Percentiles rank a stretch among this genome's conserved stretches.
These are phyloP conservation scores for Trematocara nigrifrons DNA, from an alignment of 2,113 vertebrate genomes.

Conservation along the genomic window DNA sequence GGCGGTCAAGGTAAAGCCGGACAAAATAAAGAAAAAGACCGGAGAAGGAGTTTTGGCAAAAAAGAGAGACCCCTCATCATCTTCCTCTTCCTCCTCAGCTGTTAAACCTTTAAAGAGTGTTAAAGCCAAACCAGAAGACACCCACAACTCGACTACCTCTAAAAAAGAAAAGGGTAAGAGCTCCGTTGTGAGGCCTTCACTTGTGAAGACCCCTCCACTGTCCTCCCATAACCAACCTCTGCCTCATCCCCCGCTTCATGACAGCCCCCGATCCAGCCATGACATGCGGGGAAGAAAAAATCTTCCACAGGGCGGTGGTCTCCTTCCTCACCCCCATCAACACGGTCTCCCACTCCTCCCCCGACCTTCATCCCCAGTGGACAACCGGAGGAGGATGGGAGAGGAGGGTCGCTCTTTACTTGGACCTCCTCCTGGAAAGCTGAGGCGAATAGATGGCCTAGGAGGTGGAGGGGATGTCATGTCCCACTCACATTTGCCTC, in stretches of 20 bases:
- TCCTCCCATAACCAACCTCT: conserved; percentile 21
- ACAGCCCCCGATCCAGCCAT: conserved; percentile 17
- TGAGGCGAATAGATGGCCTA: conserved; percentile 43
- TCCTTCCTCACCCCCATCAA: conserved; percentile 21
- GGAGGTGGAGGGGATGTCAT: conserved; percentile 13
- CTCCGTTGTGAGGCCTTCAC: neutral
- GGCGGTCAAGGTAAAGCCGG: conserved; percentile 74
- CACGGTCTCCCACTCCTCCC: conserved; percentile 16
- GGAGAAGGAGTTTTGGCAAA: conserved; percentile 66
- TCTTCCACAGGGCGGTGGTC: neutral
- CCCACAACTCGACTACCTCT: neutral
- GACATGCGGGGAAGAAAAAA: conserved; percentile 51
- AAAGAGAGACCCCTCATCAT: conserved; percentile 73
- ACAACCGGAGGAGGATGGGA: conserved; percentile 42
- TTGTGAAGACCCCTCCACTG: conserved; percentile 39
- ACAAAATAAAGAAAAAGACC: conserved; percentile 83
- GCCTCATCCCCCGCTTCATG: conserved; percentile 30
- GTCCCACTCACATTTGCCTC: conserved; percentile 36
- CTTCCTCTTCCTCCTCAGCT: conserved; percentile 55
- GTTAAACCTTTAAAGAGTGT: conserved; percentile 51
- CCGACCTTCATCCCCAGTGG: conserved; percentile 19
- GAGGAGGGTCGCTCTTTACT: conserved; percentile 53
- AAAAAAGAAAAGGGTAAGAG: conserved; percentile 61
- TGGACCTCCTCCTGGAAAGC: conserved; percentile 54
- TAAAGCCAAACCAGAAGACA: conserved; percentile 49